phyloP scores from a whole-genome alignment of 2,888 invertebrate genomes.

The Harpalus rufipes region DNA sequence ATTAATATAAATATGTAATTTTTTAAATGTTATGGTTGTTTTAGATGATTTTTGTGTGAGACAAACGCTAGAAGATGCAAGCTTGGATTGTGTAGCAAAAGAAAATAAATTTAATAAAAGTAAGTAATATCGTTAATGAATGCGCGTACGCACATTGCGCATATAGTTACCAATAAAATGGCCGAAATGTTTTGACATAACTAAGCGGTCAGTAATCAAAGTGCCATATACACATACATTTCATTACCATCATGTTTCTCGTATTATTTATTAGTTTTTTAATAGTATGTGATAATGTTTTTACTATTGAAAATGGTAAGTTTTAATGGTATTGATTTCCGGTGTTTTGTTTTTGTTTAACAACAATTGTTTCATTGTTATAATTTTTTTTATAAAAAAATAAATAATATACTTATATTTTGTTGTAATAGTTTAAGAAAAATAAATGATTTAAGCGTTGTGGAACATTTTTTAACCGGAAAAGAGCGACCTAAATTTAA shows the following conservation, averaged over 20 bases:
- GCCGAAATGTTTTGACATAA: constrained; percentile 61
- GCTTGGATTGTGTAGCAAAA: constrained; percentile 4
- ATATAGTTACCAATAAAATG: constrained; percentile 28
- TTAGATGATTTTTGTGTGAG: constrained; percentile 11
- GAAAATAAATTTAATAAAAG: constrained; percentile 12
- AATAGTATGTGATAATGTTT: constrained; percentile 61
- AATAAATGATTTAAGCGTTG: neutral
- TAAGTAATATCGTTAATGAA: neutral
- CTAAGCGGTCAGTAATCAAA: constrained; percentile 51
- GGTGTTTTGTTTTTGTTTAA: neutral
- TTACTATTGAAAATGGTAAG: constrained; percentile 61
- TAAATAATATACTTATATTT: neutral
- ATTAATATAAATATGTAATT: neutral
- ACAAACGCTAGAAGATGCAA: neutral
- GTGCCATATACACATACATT: constrained; percentile 58
- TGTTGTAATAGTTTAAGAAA: neutral
- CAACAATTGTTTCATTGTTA: constrained; percentile 23
- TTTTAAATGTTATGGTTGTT: neutral
- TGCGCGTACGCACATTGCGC: neutral
- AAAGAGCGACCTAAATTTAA: neutral
- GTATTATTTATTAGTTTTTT: constrained; percentile 59
- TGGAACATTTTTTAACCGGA: neutral
- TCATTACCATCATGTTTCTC: constrained; percentile 54
- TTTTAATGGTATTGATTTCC: constrained; percentile 3
- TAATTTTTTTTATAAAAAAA: constrained; percentile 1